These are phyloP conservation scores for Flexamia atlantica DNA, from an alignment of 2,888 invertebrate species.

Conservation along the genomic window DNA sequence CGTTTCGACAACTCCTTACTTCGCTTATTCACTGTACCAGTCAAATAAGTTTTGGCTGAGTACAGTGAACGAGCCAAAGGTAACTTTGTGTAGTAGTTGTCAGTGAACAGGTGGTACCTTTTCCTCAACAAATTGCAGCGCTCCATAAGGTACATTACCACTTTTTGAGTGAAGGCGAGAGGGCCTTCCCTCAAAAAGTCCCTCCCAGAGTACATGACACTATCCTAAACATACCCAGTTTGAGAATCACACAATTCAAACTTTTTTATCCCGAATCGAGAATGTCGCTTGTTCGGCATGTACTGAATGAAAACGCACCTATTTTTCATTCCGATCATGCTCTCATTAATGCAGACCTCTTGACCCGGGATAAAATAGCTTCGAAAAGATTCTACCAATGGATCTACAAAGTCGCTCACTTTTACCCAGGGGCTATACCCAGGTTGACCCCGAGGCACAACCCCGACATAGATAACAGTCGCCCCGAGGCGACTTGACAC, in stretches of 20 bases:
- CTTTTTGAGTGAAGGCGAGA: constrained; percentile 54
- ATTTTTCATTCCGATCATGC: constrained; percentile 62
- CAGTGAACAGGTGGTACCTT: constrained; percentile 54
- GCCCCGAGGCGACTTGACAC: neutral
- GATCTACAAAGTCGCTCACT: constrained; percentile 5
- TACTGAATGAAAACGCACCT: constrained; percentile 53
- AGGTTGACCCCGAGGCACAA: constrained; percentile 16
- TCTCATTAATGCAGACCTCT: constrained; percentile 60
- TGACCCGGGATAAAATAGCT: constrained; percentile 46
- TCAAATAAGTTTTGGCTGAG: neutral
- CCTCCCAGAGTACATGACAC: constrained; percentile 47
- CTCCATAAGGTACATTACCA: constrained; percentile 53
- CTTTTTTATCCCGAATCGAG: constrained; percentile 57
- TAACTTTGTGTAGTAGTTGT: constrained; percentile 48
- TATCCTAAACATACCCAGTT: constrained; percentile 59
- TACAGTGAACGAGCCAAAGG: neutral
- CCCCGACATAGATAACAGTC: too few species aligned
- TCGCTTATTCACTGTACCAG: constrained; percentile 10
- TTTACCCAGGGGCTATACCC: constrained; percentile 36
- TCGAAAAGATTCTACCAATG: neutral
- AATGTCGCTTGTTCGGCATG: constrained; percentile 56
- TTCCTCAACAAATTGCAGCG: constrained; percentile 38
- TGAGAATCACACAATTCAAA: constrained; percentile 53
- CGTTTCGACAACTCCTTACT: neutral
- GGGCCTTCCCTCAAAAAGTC: constrained; percentile 50